Evolutionary conservation across 2,888 invertebrate species (phyloP).

Genomic region (Drosophila kokeensis): DNA sequence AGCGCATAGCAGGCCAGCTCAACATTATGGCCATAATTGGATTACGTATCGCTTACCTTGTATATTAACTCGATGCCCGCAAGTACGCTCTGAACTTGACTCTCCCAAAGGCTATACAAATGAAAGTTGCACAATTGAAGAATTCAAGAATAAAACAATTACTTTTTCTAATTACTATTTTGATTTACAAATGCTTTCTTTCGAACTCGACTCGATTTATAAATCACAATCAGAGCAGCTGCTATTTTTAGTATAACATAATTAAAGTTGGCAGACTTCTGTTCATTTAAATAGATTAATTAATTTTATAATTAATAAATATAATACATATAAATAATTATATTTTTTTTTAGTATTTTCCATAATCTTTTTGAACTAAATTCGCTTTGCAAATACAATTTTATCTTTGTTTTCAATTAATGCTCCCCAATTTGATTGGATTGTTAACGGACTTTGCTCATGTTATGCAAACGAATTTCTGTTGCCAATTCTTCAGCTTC

Average conservation of each 20-base stretch:
- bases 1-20: constrained; percentile 11
- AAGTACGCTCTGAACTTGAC: constrained; percentile 37
- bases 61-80: constrained; percentile 42
- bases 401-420: background rate
- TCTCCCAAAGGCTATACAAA: background rate
- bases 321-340: no score
- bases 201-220: background rate
- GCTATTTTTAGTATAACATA: background rate
- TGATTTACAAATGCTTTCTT: background rate
- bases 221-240: background rate
- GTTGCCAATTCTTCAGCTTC: background rate
- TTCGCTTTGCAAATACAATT: background rate
- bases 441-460: background rate
- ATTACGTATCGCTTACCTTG: constrained; percentile 37
- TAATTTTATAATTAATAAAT: no score
- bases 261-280: background rate
- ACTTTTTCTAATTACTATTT: no score
- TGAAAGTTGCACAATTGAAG: background rate
- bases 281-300: background rate
- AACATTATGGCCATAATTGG: constrained; percentile 37
- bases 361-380: background rate
- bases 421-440: background rate
- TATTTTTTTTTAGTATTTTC: background rate
- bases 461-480: background rate
- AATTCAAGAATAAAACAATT: no score